Evolutionary conservation across 1,140 invertebrate species (phyloP).

Genomic region (Pseudobourletiella spinata): DNA sequence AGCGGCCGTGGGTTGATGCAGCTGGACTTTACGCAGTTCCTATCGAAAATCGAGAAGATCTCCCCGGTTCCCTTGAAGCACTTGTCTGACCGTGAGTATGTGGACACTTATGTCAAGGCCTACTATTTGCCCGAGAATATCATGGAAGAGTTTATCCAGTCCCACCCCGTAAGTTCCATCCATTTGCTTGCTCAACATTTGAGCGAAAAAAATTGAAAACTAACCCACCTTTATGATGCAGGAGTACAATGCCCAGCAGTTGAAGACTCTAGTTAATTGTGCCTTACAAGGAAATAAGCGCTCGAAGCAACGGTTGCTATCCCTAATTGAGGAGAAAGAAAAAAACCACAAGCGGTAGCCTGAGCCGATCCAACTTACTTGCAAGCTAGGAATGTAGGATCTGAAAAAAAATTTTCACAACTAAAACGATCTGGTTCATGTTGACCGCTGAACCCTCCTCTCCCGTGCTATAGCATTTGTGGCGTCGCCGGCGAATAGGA

Average conservation of each 20-base stretch:
- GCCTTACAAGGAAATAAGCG: conserved; percentile 83
- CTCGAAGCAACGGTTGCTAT: conserved; percentile 62
- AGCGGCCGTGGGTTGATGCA: conserved; percentile 95
- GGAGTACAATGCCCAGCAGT: conserved; percentile 82
- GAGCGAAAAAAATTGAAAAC: no score
- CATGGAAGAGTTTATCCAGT: conserved; percentile 79
- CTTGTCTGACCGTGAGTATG: conserved; percentile 78
- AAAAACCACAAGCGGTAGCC: conserved; percentile 25
- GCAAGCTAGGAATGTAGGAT: no score
- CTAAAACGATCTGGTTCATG: no score
- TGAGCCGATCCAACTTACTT: no score
- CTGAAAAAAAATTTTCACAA: no score
- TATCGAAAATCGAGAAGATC: conserved; percentile 81
- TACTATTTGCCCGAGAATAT: conserved; percentile 61
- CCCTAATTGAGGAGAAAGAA: conserved; percentile 57
- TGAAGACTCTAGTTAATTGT: conserved; percentile 71
- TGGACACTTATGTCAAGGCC: conserved; percentile 83
- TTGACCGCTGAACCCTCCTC: no score
- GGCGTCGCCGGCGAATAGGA: no score
- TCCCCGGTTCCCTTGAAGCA: conserved; percentile 59
- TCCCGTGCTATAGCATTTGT: no score
- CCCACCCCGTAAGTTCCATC: conserved; percentile 55
- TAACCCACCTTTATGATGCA: conserved; percentile 40
- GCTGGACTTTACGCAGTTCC: conserved; percentile 90
- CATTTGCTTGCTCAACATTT: no score